Evolutionary conservation across 2,797 vertebrate species (phyloP).

Genomic region (Gallinago nigripennis): DNA sequence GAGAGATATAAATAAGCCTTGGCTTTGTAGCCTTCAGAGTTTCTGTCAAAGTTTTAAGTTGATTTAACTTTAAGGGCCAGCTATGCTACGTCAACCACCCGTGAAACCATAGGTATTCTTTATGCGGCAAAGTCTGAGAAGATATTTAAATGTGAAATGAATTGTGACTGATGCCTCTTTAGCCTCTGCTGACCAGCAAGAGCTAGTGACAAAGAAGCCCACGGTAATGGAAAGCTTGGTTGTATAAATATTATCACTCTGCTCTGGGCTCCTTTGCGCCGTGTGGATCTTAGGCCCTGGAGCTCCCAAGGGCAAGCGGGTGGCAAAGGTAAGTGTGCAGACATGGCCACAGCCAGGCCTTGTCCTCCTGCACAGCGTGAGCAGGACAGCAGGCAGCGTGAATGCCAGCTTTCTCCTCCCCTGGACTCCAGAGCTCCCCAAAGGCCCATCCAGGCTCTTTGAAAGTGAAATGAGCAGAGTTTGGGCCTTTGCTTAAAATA

Average conservation of each 20-base stretch:
- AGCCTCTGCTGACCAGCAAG: not conserved
- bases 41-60: not conserved
- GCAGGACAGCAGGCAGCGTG: not conserved
- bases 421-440: not conserved
- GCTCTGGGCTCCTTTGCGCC: not conserved
- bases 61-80: not conserved
- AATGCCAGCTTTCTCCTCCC: not conserved
- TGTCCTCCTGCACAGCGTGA: not conserved
- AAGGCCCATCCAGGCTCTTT: not conserved
- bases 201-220: not conserved
- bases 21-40: not conserved
- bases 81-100: not conserved
- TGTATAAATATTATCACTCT: not conserved
- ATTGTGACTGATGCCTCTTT: not conserved
- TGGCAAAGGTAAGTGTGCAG: rapidly evolving
- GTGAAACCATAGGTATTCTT: not conserved
- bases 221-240: not conserved
- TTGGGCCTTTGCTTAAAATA: not conserved
- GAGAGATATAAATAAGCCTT: constrained; percentile 44
- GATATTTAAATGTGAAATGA: not conserved
- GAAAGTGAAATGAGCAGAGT: not conserved
- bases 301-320: not conserved
- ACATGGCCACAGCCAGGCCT: not conserved
- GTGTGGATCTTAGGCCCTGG: not conserved
- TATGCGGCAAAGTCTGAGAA: not conserved